These are phyloP conservation scores for Gibbula magus DNA, from an alignment of 2,888 invertebrate genomes.

Conservation along the genomic window DNA sequence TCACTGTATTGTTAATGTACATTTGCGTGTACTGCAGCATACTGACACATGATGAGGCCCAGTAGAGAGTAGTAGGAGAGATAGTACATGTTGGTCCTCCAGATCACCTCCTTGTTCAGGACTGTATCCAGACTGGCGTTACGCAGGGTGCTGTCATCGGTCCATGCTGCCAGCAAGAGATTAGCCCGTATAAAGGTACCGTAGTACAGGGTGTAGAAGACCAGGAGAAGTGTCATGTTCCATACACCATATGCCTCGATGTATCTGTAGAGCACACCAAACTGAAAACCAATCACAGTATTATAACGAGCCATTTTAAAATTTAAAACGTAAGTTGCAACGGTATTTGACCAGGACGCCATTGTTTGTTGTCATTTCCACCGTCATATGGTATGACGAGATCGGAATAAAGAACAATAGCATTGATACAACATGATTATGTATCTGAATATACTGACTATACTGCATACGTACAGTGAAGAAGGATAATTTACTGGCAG, in stretches of 20 bases:
- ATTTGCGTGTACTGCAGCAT: too few relatives aligned
- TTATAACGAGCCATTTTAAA: too few relatives aligned
- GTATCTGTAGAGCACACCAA: neutral
- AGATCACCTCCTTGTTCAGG: neutral
- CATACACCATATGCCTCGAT: neutral
- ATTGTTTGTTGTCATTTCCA: too few relatives aligned
- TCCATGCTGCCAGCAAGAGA: neutral
- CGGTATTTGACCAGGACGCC: too few relatives aligned
- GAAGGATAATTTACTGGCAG: too few relatives aligned
- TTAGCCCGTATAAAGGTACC: neutral
- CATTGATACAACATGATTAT: too few relatives aligned
- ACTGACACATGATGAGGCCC: conserved; percentile 1
- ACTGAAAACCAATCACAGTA: neutral
- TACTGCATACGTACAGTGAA: too few relatives aligned
- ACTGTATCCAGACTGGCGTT: neutral
- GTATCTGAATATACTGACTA: too few relatives aligned
- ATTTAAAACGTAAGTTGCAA: too few relatives aligned
- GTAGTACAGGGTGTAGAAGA: conserved; percentile 6
- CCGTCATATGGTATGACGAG: too few relatives aligned
- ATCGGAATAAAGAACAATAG: too few relatives aligned
- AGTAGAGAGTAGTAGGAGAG: neutral
- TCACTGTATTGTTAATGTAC: too few relatives aligned
- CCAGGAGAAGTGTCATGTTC: neutral
- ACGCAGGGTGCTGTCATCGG: neutral
- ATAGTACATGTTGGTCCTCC: conserved; percentile 17